A percentile compares a stretch with the other conserved stretches of the same genome.
Evolutionary conservation across 2,888 invertebrate species (phyloP).

Genomic region (Erynnis tages): DNA sequence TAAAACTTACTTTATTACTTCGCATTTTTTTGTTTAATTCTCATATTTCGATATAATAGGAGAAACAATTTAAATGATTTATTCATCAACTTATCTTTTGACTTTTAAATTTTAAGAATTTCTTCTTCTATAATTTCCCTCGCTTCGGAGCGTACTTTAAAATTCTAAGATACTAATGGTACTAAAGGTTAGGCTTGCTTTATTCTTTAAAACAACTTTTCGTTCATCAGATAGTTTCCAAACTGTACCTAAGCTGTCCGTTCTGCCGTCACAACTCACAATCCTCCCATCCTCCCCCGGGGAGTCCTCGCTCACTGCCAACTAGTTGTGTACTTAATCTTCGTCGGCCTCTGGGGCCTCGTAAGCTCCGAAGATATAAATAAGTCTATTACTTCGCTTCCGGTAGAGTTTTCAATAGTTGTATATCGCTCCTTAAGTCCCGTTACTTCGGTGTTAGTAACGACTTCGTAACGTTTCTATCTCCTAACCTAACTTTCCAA

Average conservation of each 20-base stretch:
- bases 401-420: background rate
- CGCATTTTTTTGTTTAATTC: too few relatives aligned
- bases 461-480: background rate
- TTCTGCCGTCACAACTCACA: background rate
- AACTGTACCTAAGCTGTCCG: background rate
- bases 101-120: too few relatives aligned
- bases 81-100: too few relatives aligned
- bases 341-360: constrained; percentile 9
- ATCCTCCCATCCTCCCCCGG: too few relatives aligned
- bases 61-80: too few relatives aligned
- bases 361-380: constrained; percentile 5
- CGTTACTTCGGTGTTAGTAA: background rate
- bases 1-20: too few relatives aligned
- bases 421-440: background rate
- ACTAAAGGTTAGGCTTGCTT: too few relatives aligned
- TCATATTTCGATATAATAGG: too few relatives aligned
- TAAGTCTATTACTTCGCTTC: constrained; percentile 1
- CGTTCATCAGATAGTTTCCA: background rate
- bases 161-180: too few relatives aligned
- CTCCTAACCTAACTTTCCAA: background rate
- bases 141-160: too few relatives aligned
- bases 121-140: too few relatives aligned
- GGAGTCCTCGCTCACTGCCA: constrained; percentile 5
- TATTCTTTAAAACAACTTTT: background rate
- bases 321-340: constrained; percentile 9